These are phyloP conservation scores for Choreutis nemorana DNA, from an alignment of 2,888 invertebrate species.

Conservation along the genomic window DNA sequence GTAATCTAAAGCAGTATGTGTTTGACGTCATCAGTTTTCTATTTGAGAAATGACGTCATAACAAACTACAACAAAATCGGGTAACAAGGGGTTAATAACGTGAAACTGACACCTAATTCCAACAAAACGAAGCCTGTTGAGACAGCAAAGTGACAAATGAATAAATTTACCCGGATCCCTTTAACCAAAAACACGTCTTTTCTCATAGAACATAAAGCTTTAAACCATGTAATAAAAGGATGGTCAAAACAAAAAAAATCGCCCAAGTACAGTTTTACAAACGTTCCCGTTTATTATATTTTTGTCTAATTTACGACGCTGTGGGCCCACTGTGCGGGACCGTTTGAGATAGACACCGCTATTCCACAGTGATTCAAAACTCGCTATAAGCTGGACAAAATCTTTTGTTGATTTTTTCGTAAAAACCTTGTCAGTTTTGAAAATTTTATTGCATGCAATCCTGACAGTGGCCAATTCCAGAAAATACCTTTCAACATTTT, in stretches of 20 bases:
- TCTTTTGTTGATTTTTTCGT: conserved; percentile 33
- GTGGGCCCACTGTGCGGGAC: conserved; percentile 43
- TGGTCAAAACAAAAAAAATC: conserved; percentile 30
- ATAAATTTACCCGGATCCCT: no score
- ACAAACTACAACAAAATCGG: conserved; percentile 13
- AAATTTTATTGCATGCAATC: conserved; percentile 46
- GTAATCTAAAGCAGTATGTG: no score
- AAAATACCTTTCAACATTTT: conserved; percentile 27
- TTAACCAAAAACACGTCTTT: no score
- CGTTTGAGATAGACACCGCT: conserved; percentile 35
- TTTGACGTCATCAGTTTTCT: no score
- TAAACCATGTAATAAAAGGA: no score
- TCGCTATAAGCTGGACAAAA: conserved; percentile 21
- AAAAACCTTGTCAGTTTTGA: conserved; percentile 38
- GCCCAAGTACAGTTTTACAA: conserved; percentile 44
- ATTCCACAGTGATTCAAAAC: conserved; percentile 20
- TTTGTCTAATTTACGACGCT: conserved; percentile 46
- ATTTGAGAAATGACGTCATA: no score
- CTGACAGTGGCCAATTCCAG: conserved; percentile 41
- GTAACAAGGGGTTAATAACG: conserved; percentile 18
- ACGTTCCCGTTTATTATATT: conserved; percentile 48
- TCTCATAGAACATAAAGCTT: no score
- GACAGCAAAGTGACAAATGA: conserved; percentile 25
- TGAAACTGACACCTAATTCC: no score
- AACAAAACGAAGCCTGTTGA: conserved; percentile 15